Conservation (phyloP, 2,113 vertebrate species). For the Oreotrochilus melanogaster region DNA sequence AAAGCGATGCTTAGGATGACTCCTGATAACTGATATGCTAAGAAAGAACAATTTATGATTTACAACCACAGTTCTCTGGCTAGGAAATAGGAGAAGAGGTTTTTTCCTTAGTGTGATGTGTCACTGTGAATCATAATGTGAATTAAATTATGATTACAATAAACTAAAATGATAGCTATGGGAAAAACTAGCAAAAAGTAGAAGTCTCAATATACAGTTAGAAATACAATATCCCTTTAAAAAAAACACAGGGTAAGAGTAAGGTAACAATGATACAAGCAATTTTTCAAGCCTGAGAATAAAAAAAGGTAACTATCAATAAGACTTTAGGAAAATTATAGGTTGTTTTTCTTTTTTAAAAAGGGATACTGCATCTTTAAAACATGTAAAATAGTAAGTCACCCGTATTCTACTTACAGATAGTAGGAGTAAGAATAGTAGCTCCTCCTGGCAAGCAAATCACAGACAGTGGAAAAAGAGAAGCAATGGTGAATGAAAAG, state of each 20-base stretch:
- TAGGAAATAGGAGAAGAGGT: not conserved
- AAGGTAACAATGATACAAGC: not conserved
- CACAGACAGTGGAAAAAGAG: slow-evolving; percentile 97
- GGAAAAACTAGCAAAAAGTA: slow-evolving; percentile 62
- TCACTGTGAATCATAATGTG: slow-evolving; percentile 31
- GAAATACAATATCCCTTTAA: slow-evolving; percentile 85
- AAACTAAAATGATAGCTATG: slow-evolving; percentile 50
- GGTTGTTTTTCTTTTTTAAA: slow-evolving; percentile 84
- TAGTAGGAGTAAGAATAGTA: slow-evolving; percentile 99
- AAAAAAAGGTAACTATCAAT: not conserved
- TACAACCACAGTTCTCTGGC: not conserved
- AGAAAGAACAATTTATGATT: not conserved
- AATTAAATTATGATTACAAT: slow-evolving; percentile 61
- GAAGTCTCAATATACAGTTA: slow-evolving; percentile 69
- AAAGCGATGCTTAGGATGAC: not conserved
- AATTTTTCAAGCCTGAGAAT: slow-evolving; percentile 31
- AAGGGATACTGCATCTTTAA: slow-evolving; percentile 99
- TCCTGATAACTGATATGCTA: not conserved
- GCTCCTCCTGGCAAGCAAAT: slow-evolving; percentile 99
- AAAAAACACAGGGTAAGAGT: slow-evolving; percentile 62
- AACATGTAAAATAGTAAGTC: slow-evolving; percentile 83
- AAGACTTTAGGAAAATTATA: slow-evolving; percentile 29
- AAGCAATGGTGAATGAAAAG: slow-evolving; percentile 98
- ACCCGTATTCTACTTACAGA: slow-evolving; percentile 99
- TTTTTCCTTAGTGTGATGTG: slow-evolving; percentile 10